These are phyloP conservation scores for Diadromus collaris DNA, from an alignment of 2,888 invertebrate species.

Conservation along the genomic window DNA sequence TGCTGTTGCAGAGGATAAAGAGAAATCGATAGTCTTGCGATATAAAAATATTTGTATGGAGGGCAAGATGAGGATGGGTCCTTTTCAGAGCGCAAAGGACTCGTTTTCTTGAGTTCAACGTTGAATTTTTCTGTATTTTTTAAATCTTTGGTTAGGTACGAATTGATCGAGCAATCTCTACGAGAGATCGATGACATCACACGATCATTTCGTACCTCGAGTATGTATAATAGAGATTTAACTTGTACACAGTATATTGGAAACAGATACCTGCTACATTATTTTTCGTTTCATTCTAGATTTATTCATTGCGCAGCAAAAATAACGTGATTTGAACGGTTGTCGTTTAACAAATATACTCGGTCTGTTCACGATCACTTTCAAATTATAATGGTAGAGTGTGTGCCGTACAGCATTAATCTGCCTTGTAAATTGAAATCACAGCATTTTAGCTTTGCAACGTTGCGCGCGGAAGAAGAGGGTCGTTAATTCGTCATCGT, in stretches of 20 bases:
- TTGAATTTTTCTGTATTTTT: slow-evolving; percentile 29
- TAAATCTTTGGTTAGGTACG: slow-evolving; percentile 19
- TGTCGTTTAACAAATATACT: slow-evolving; percentile 23
- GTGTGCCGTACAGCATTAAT: slow-evolving; percentile 34
- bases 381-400: slow-evolving; percentile 31
- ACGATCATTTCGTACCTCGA: slow-evolving; percentile 29
- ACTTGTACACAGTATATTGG: slow-evolving; percentile 60
- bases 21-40: slow-evolving; percentile 60
- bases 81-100: slow-evolving; percentile 65
- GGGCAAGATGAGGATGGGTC: slow-evolving; percentile 57
- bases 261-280: slow-evolving; percentile 61
- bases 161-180: slow-evolving; percentile 29
- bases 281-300: slow-evolving; percentile 43
- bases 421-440: slow-evolving; percentile 52
- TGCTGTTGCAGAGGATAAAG: slow-evolving; percentile 45
- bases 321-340: slow-evolving; percentile 57
- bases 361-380: slow-evolving; percentile 32
- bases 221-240: slow-evolving; percentile 51
- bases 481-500: slow-evolving; percentile 13
- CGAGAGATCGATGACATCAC: slow-evolving; percentile 13
- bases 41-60: slow-evolving; percentile 66
- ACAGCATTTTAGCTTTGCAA: slow-evolving; percentile 61
- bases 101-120: slow-evolving; percentile 43
- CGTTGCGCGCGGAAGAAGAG: slow-evolving; percentile 58
- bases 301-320: slow-evolving; percentile 67